A percentile compares a stretch with the other conserved stretches of the same genome.
Conservation (phyloP, 2,113 vertebrate genomes). For the Nansenia antarctica region DNA sequence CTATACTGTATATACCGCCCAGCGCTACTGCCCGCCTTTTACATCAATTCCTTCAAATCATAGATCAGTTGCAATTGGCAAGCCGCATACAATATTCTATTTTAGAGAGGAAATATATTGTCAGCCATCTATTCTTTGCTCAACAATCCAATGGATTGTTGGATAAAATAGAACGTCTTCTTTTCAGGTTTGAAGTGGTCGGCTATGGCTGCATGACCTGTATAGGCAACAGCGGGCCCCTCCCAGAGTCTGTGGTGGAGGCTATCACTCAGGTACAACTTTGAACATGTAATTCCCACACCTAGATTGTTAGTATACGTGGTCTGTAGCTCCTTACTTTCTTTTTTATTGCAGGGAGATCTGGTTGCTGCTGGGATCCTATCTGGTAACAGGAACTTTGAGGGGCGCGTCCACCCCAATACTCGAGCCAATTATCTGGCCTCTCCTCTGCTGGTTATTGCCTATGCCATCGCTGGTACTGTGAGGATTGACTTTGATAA, state of each 20-base stretch:
- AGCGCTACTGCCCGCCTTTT: no score
- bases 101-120: background rate
- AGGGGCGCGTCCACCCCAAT: constrained; percentile 95
- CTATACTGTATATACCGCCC: no score
- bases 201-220: constrained; percentile 99
- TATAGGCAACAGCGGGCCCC: constrained; percentile 96
- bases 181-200: constrained; percentile 91
- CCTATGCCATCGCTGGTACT: constrained; percentile 93
- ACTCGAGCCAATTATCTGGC: constrained; percentile 96
- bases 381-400: constrained; percentile 97
- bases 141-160: background rate
- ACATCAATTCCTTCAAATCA: no score
- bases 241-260: constrained; percentile 90
- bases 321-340: background rate
- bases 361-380: constrained; percentile 90
- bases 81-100: no score
- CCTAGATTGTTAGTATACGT: background rate
- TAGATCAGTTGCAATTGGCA: no score
- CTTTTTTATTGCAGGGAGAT: constrained; percentile 78
- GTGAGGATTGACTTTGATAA: constrained; percentile 89
- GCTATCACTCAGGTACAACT: constrained; percentile 89
- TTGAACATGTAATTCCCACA: background rate
- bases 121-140: background rate
- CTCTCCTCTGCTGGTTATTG: constrained; percentile 91
- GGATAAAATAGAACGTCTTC: no score